Evolutionary conservation across 1,140 invertebrate species (phyloP), one percentile per base, ranked within the genome.

Genomic region (Neotoxoptera formosana): DNA sequence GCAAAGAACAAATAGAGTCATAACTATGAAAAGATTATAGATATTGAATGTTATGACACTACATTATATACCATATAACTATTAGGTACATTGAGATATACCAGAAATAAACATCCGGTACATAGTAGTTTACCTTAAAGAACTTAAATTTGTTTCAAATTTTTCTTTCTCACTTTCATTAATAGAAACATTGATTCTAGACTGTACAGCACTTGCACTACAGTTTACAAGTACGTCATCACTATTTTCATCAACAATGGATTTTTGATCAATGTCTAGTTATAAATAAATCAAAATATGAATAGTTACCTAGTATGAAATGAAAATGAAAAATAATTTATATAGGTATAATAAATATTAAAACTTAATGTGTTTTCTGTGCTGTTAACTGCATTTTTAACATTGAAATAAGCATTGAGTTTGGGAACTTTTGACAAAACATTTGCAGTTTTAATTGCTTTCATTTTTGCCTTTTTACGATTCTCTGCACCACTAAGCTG

Each of bases 381-480:
- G 1, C 34, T 45, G 8, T 84, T 84, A 84, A 41, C 41, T 41
- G 41, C 41, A 41, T 41, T 41, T 41, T 41, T 41, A 41, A 45
- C 21, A 84, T 84, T 84, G 45, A 84, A 84, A 84, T 84, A 84
- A 84, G 83, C 36, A 84, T 84, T 3, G 36, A 84, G 83, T 45
- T 84, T 84, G 21, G 83, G 0, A 84, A 84, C 8, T 84, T 84
- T 45, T 11, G 83, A 84, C 83, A 84, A 84, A 84, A 84, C 36
- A 84, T 84, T 84, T 84, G 83, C 83, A 84, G 36, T 84, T 84
- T 84, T 84, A 84, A 84, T 84, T 84, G 83, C 83, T 84, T 84
- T 84, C 45, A 41, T 25, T 84, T 84, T 84, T 84, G 83, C 83
- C 83, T 3, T 84, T 45, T 84, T 84, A 45, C 83, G 41, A 84